Base-by-base conservation (phyloP, 2,113 vertebrate genomes). In the Sigmodon hispidus region DNA sequence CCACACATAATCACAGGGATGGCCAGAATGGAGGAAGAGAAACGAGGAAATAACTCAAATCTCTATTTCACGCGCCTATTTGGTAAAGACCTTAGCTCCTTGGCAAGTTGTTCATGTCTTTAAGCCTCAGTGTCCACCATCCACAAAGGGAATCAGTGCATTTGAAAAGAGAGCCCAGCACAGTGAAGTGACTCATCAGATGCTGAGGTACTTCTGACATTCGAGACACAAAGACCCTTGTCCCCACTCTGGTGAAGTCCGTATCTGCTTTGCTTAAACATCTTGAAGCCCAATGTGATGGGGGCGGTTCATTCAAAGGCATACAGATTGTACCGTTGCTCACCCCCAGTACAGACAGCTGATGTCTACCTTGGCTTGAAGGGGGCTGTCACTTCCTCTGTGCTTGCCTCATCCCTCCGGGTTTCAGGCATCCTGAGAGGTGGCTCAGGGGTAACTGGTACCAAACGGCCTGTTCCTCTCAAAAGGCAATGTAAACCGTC, bases 341-440 rank as follows among this genome's bases (percentile, higher is more conserved):
- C 40, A 29, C 24, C 34, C 36, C 40, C n/a, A 34, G 34, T 1
- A 22, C 61, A 45, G 87, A 59, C 1, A 43, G 43, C 7, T 21
- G 1, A 3, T 1, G 26, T 9, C 59, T 12, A 5, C 0, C 7
- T 22, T 26, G 40, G 81, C 48, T 16, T 43, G 21, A 45, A 29
- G 40, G 19, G 43, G 36, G 50, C 31, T 59, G 89, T 63, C 13
- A 5, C 52, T 81, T 34, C 12, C 11, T 40, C 50, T 4, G 13
- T 2, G 36, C 63, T 77, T 48, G 36, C 17, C 81, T 40, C 43
- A 12, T 4, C 5, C 0, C 31, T 89, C 57, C 26, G 80, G 13
- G 9, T 3, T 29, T n/a, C 92, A 43, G 89, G 77, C 50, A 29
- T 52, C 21, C 24, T 83, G 87, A 84, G 52, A 81, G 93, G 65